Evolutionary conservation across 2,113 vertebrate genomes (phyloP), one percentile per base, ranked within the genome.

Genomic region (Psammodynastes pulverulentus): DNA sequence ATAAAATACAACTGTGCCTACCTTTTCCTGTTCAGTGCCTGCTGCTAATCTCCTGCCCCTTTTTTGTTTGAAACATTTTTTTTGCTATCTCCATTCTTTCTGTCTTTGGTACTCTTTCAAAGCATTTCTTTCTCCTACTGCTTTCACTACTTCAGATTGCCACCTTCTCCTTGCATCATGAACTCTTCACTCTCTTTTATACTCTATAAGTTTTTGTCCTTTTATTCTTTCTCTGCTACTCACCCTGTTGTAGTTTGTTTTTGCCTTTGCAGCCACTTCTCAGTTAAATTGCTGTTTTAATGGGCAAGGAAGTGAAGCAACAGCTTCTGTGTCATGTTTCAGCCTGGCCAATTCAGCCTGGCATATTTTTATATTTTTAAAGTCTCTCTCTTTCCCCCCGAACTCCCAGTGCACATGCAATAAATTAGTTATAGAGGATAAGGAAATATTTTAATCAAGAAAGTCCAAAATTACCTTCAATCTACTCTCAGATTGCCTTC

Each of bases 351-450:
- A 79, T 79, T 21, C 34, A 79, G 15, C 17, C 34, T 79, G 67
- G 6, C 67, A 79, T 39, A 39, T 79, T 79, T 39, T 39, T 79
- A 79, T 79, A 39, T 79, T 39, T 67, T 39, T 79, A 79, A 39
- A 79, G 2, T 39, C 0, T 34, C 13, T 0, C 0, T 1, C 67
- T n/a, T n/a, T n/a, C 56, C 26, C 24, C 0, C 62, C 10, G 3
- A 0, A 29, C 26, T 15, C 29, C 4, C 12, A 15, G 5, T 72
- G 13, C n/a, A 72, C 2, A 79, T 34, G 34, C 17, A 39, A 79
- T 8, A 79, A 21, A 19, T 79, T 79, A 39, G 15, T 79, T 39
- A 79, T 79, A 39, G n/a, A 72, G 67, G 34, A 79, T 79, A 79
- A 79, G 34, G 15, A 79, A 79, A 79, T 15, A 79, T 2, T 72